Conservation (phyloP, 2,888 invertebrate genomes). For the Thereva nobilitata region DNA sequence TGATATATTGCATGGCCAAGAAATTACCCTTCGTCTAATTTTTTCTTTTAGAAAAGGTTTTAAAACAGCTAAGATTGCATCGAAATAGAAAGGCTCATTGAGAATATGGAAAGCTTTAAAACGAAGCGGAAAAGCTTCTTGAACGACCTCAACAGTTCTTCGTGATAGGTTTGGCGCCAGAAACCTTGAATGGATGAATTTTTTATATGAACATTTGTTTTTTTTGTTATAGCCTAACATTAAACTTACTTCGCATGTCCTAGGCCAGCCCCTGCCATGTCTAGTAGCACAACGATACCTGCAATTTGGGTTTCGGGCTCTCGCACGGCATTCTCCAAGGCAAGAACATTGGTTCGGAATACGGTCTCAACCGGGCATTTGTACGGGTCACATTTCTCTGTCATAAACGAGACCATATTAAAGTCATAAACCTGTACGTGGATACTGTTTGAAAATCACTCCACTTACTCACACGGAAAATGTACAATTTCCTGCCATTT, state of each 20-base stretch:
- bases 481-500: slow-evolving; percentile 57
- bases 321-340: slow-evolving; percentile 61
- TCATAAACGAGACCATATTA: neutral
- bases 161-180: slow-evolving; percentile 60
- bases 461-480: slow-evolving; percentile 58
- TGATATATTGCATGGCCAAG: neutral
- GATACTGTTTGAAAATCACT: neutral
- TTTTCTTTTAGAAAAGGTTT: slow-evolving; percentile 68
- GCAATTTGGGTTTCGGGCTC: slow-evolving; percentile 63
- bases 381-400: slow-evolving; percentile 60
- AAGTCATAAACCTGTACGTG: neutral
- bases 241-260: slow-evolving; percentile 57
- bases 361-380: slow-evolving; percentile 60
- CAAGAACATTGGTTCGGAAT: slow-evolving; percentile 61
- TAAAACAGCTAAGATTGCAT: slow-evolving; percentile 72
- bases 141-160: slow-evolving; percentile 59
- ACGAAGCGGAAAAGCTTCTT: slow-evolving; percentile 67
- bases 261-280: slow-evolving; percentile 59
- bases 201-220: neutral
- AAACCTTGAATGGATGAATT: slow-evolving; percentile 38
- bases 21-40: slow-evolving; percentile 62
- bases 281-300: slow-evolving; percentile 55
- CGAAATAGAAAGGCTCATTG: slow-evolving; percentile 76
- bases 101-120: slow-evolving; percentile 73
- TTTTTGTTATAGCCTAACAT: neutral